Conservation (phyloP, 2,113 vertebrate species). For the Eidolon helvum region DNA sequence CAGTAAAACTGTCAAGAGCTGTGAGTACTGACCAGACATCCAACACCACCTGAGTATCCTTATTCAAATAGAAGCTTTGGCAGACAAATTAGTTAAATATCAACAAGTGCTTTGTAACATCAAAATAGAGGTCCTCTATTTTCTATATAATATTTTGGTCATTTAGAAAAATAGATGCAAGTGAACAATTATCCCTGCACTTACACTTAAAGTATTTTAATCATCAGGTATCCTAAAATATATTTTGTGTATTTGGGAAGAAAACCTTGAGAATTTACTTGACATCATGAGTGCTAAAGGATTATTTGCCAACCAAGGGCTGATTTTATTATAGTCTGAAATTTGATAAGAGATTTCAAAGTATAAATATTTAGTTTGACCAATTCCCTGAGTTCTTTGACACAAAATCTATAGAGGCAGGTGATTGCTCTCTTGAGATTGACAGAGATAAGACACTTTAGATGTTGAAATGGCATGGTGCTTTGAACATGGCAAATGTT, state of each 20-base stretch:
- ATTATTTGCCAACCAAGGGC: neutral
- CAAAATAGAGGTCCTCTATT: neutral
- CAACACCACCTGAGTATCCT: neutral
- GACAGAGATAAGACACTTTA: neutral
- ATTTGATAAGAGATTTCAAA: neutral
- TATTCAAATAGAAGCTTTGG: neutral
- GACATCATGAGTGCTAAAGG: neutral
- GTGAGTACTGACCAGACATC: conserved; percentile 83
- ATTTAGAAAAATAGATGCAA: neutral
- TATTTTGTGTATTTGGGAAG: neutral
- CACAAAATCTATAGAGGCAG: neutral
- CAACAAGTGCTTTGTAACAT: neutral
- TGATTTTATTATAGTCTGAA: neutral
- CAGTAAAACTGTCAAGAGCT: conserved; percentile 84
- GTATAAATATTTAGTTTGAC: neutral
- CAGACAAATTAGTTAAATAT: neutral
- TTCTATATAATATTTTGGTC: neutral
- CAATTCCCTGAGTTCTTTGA: neutral
- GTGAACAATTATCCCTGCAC: neutral
- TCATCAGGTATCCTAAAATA: neutral
- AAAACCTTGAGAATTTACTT: neutral
- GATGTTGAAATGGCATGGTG: neutral
- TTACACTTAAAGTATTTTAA: neutral
- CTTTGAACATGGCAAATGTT: neutral
- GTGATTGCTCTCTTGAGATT: neutral